A percentile compares a stretch with the other conserved stretches of the same genome.
Evolutionary conservation across 2,888 invertebrate genomes (phyloP).

Genomic region (Spilosoma lubricipeda): DNA sequence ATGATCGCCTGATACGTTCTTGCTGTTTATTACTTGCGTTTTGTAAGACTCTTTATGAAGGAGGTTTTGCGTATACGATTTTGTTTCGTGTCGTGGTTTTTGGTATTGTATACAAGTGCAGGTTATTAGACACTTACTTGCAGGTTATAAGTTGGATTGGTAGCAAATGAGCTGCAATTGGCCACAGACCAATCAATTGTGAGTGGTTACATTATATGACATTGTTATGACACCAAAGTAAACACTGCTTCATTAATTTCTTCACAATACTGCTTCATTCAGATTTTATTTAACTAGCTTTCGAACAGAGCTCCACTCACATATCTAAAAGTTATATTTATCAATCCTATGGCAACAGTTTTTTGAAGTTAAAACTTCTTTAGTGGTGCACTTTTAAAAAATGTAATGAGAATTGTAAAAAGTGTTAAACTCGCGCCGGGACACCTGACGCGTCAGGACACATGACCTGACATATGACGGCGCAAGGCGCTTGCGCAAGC

Average conservation of each 20-base stretch:
- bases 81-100: neutral
- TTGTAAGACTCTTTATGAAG: constrained; percentile 17
- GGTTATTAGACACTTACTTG: neutral
- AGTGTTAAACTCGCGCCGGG: too few relatives aligned
- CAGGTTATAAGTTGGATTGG: neutral
- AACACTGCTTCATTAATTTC: too few relatives aligned
- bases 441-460: too few relatives aligned
- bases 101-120: neutral
- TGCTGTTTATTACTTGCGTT: constrained; percentile 45
- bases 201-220: too few relatives aligned
- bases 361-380: too few relatives aligned
- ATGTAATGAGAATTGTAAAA: too few relatives aligned
- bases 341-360: too few relatives aligned
- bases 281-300: neutral
- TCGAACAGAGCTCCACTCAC: neutral
- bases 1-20: constrained; percentile 63
- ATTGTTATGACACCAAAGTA: too few relatives aligned
- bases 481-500: too few relatives aligned
- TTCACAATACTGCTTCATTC: too few relatives aligned
- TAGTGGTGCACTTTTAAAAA: too few relatives aligned
- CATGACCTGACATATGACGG: too few relatives aligned
- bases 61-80: constrained; percentile 1
- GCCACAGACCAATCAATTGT: neutral
- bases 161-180: neutral
- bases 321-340: neutral